Evolutionary conservation across 2,888 invertebrate genomes (phyloP), one percentile per base, ranked within the genome.

Genomic region (Druceiella hillmani): DNA sequence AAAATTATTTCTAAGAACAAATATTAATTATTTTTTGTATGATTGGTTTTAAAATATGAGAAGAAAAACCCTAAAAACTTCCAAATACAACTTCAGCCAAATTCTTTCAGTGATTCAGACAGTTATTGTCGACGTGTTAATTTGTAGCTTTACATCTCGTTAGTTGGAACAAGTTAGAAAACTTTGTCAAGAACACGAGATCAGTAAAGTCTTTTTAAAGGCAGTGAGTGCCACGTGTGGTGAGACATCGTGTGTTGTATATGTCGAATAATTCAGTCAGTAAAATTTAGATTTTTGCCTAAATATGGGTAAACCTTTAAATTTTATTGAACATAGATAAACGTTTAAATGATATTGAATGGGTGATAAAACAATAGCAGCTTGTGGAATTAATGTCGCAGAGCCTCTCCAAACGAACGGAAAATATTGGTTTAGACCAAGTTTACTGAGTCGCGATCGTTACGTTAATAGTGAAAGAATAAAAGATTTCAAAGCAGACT

Each of bases 371-470:
- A 27, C 34, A 28, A 42, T 42, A 42, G 42, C 38, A 42, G 41
- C 38, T 35, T 39, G 36, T 43, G 40, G 42, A 30, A 37, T 38
- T 24, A 33, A 40, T 13, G 27, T 15, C n/a, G n/a, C n/a, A n/a
- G n/a, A n/a, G n/a, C n/a, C n/a, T n/a, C n/a, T n/a, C n/a, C n/a
- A n/a, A n/a, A n/a, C n/a, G n/a, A n/a, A n/a, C n/a, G n/a, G n/a
- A n/a, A n/a, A n/a, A n/a, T 44, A 41, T 41, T 44, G 44, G 44
- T 33, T 45, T 40, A 43, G 36, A 40, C 43, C 38, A 15, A 41
- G 44, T 27, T 10, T n/a, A n/a, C n/a, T 43, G 41, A 44, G 47
- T 47, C 47, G 45, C 47, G 41, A 22, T 47, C 17, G 38, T 41
- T 47, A 47, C 13, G 46, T 42, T 22, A 47, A 38, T n/a, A n/a